Evolutionary conservation across 2,113 vertebrate species (phyloP).

Genomic region (Odontophorus gujanensis): DNA sequence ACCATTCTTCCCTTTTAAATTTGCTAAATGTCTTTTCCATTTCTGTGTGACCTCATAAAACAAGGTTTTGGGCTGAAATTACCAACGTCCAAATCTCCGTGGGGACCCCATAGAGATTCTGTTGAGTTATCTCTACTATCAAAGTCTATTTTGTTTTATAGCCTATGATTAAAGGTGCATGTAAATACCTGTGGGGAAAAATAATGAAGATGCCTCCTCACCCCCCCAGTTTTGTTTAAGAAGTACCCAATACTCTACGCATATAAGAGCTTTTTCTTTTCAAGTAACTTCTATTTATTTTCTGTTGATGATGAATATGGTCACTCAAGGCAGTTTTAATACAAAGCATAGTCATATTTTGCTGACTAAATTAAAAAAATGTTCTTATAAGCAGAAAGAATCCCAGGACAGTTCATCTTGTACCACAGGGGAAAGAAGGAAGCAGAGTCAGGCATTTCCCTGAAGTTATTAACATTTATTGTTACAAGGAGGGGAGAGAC

Average conservation of each 20-base stretch:
- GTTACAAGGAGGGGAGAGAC: neutral
- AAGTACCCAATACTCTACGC: neutral
- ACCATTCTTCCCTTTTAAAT: neutral
- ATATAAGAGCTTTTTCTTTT: neutral
- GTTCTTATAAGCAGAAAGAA: neutral
- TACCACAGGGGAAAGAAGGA: neutral
- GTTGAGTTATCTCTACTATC: neutral
- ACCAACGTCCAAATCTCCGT: neutral
- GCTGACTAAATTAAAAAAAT: neutral
- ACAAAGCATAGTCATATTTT: neutral
- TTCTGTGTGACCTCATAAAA: neutral
- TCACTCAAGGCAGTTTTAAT: neutral
- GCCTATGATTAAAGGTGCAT: accelerated
- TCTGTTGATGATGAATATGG: neutral
- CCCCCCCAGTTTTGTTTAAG: neutral
- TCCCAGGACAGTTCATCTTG: neutral
- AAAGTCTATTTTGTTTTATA: neutral
- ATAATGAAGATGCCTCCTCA: neutral
- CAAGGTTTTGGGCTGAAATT: neutral
- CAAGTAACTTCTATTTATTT: neutral
- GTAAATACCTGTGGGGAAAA: neutral
- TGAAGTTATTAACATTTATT: neutral
- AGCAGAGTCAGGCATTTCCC: neutral
- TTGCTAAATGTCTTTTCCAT: neutral
- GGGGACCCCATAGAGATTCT: neutral